Evolutionary conservation across 2,113 vertebrate genomes (phyloP), one percentile per base, ranked within the genome.

Genomic region (Ceyx cyanopectus): DNA sequence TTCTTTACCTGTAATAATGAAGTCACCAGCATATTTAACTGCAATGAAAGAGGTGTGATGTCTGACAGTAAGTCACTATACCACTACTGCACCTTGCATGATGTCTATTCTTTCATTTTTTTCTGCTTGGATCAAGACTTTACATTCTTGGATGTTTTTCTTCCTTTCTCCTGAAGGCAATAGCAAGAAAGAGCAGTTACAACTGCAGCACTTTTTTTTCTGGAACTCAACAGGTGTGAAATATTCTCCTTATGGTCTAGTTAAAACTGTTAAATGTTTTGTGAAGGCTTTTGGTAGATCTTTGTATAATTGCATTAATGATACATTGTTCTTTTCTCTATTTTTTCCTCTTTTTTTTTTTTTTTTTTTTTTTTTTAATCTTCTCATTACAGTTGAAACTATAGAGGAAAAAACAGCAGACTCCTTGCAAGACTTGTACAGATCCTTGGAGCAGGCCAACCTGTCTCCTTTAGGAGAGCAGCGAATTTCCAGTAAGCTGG

Each of bases 401-500:
- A 93, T 98, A 93, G 98, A 98, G 94, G 98, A 98, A 95, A 98
- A 97, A 97, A 97, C 98, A 97, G 98, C 75, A 95, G 98, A 99
- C 96, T 99, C 99, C 66, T 97, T 99, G 91, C 98, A 99, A 95
- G 99, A 99, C 97, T 98, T 99, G 97, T 99, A 98, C 92, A 98
- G 98, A 75, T 99, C 99, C 16, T 98, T 99, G 96, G 99, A 99
- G 97, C 98, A 98, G 96, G 99, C 99, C 95, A 99, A 98, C 81
- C 98, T 99, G 87, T 99, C 98, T 60, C 99, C 98, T 41, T 91
- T 99, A 89, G 99, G 99, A 95, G 98, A 98, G 53, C 98, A 90
- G 23, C 98, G 98, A 18, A 99, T 99, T 97, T 98, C 97, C 96
- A 99, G 98, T 96, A 98, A 98, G 83, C 98, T 99, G 96, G 99